Evolutionary conservation across 2,113 vertebrate genomes (phyloP), one percentile per base, ranked within the genome.

Genomic region (Urocitellus parryii): DNA sequence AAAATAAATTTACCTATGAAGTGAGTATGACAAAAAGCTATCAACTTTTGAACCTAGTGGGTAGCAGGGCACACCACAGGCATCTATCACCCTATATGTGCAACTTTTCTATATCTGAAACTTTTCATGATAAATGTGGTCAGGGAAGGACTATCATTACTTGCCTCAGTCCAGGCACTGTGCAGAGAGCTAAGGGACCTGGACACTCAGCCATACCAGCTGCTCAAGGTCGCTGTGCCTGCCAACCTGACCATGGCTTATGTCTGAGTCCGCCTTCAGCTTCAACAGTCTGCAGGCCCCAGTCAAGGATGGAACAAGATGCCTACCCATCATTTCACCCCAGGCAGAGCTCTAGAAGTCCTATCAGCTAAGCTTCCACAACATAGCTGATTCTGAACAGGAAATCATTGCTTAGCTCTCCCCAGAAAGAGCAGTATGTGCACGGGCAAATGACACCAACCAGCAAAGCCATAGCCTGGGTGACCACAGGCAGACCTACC

Each of bases 301-400:
- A 39, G 68, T 58, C 0, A 0, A 72, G 77, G 34, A 68, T 5
- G 8, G 25, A 32, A 14, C 25, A 6, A 76, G 13, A 24, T 16
- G 29, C n/a, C 53, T n/a, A n/a, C 11, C n/a, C 2, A 17, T 29
- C 42, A 48, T 8, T 18, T 13, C 2, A 24, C 12, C 16, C 61
- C 27, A 12, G 10, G 51, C 67, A 82, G 96, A 72, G 8, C 25
- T 51, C 48, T 63, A 76, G 39, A 42, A 39, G 22, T 34, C 29
- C 20, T 39, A 65, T 10, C 4, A 4, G 39, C 25, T 61, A 22
- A 37, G 65, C 39, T 39, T 12, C 3, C 25, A 0, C 0, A 0
- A 37, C 13, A 24, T 11, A 22, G 17, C 17, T 2, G 14, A 2
- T 51, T 72, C 85, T 39, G 9, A 70, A 61, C 4, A 79, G 58